phyloP scores from a whole-genome alignment of 2,113 vertebrate species.

The Phalacrocorax carbo region DNA sequence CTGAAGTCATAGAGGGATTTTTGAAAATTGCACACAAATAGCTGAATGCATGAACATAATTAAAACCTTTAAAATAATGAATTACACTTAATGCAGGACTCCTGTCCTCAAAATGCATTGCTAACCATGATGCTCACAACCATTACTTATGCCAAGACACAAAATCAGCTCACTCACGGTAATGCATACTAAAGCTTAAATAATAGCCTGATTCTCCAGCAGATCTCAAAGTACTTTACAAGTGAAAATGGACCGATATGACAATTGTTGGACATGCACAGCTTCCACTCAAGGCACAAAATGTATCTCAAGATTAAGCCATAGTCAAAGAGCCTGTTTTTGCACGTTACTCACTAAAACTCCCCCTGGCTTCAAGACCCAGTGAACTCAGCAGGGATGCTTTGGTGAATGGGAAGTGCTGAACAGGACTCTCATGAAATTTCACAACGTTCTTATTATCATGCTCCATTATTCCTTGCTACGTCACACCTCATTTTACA shows the following conservation, averaged over 20 bases:
- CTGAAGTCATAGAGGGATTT: not conserved
- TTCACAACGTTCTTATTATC: not conserved
- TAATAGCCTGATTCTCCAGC: not conserved
- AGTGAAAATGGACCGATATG: not conserved
- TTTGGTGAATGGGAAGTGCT: slow-evolving; percentile 18
- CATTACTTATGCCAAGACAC: slow-evolving; percentile 2
- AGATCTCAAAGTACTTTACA: slow-evolving; percentile 4
- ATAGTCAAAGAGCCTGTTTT: slow-evolving; percentile 27
- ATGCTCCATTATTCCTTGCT: slow-evolving; percentile 14
- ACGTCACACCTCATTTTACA: slow-evolving; percentile 49
- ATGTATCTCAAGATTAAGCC: not conserved
- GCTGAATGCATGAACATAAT: not conserved
- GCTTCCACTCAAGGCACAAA: slow-evolving; percentile 25
- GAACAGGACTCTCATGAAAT: slow-evolving; percentile 23
- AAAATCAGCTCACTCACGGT: not conserved
- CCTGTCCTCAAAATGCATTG: not conserved
- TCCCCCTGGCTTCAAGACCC: not conserved
- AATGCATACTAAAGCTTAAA: not conserved
- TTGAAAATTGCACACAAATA: not conserved
- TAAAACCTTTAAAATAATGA: not conserved
- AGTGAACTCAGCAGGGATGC: not conserved
- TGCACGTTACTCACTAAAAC: slow-evolving; percentile 28
- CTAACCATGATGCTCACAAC: not conserved
- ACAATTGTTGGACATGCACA: slow-evolving; percentile 29
- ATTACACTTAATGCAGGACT: not conserved